These are phyloP conservation scores for Gryllus bimaculatus DNA, from an alignment of 1,140 invertebrate genomes.

Conservation along the genomic window DNA sequence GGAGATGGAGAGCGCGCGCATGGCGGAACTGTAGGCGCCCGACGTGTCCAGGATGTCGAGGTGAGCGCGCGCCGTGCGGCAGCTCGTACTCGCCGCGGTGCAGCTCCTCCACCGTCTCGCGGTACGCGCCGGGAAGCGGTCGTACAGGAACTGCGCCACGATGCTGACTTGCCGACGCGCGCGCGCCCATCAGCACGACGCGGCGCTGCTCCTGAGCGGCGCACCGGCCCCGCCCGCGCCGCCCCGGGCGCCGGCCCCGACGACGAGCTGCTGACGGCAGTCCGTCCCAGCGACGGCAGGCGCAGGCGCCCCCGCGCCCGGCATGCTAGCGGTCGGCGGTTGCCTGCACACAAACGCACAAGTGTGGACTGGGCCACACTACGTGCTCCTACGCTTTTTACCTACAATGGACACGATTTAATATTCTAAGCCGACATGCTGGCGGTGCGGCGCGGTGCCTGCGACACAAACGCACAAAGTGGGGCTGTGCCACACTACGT, in stretches of 20 bases:
- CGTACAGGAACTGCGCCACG: slow-evolving; percentile 50
- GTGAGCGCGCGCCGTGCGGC: slow-evolving; percentile 33
- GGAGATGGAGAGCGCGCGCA: slow-evolving; percentile 47
- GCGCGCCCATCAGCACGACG: slow-evolving; percentile 26
- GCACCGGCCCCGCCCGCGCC: not conserved
- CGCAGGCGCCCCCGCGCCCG: slow-evolving; percentile 15
- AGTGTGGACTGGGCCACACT: no score
- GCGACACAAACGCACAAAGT: no score
- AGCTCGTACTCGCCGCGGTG: slow-evolving; percentile 45
- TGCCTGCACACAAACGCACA: not conserved
- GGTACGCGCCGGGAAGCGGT: slow-evolving; percentile 41
- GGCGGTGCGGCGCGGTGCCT: no score
- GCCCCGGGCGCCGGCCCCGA: not conserved
- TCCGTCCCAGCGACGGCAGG: slow-evolving; percentile 18
- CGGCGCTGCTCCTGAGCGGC: slow-evolving; percentile 13
- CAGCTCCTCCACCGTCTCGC: slow-evolving; percentile 47
- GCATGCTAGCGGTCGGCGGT: slow-evolving; percentile 13
- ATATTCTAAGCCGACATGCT: no score
- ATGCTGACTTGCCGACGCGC: slow-evolving; percentile 48
- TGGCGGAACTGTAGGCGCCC: slow-evolving; percentile 48
- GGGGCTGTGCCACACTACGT: no score
- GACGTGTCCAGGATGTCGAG: slow-evolving; percentile 47
- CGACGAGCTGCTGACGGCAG: not conserved
- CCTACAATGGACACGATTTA: no score
- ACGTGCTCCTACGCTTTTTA: no score